A percentile compares a stretch with the other conserved stretches of the same genome.
Conservation (phyloP, 2,888 invertebrate genomes). For the Ichneumoninae sp. region DNA sequence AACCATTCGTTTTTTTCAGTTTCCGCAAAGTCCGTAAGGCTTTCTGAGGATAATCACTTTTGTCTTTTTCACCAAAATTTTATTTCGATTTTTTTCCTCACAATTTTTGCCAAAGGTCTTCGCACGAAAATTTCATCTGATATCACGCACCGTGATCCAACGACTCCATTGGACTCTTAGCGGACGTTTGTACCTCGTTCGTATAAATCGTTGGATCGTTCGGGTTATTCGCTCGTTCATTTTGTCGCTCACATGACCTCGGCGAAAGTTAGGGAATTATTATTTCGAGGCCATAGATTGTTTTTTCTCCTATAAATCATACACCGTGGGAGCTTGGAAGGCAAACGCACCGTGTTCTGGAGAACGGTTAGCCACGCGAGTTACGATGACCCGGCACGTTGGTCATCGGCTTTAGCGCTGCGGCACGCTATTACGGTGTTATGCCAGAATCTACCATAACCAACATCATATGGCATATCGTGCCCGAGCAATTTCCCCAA, state of each 20-base stretch:
- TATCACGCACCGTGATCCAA: not conserved
- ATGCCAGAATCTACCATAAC: constrained; percentile 14
- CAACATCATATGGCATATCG: constrained; percentile 50
- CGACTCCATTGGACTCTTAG: not conserved
- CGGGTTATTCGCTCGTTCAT: not conserved
- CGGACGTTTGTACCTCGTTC: not conserved
- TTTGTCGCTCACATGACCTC: constrained; percentile 3
- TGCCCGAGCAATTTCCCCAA: constrained; percentile 74
- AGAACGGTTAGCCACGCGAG: constrained; percentile 17
- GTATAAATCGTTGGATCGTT: constrained; percentile 3
- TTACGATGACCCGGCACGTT: constrained; percentile 45
- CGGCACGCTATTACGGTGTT: constrained; percentile 30
- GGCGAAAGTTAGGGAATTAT: not conserved
- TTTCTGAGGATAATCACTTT: not conserved
- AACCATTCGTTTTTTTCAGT: not conserved
- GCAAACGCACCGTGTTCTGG: constrained; percentile 18
- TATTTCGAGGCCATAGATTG: not conserved
- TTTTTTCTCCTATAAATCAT: constrained; percentile 7
- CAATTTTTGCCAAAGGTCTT: not conserved
- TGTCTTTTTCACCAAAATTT: not conserved
- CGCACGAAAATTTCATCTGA: not conserved
- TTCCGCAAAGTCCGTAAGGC: not conserved
- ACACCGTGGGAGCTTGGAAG: constrained; percentile 28
- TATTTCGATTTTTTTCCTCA: not conserved
- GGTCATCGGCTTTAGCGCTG: constrained; percentile 49